Conservation (phyloP, 1,140 invertebrate species). For the Cydia pomonella region DNA sequence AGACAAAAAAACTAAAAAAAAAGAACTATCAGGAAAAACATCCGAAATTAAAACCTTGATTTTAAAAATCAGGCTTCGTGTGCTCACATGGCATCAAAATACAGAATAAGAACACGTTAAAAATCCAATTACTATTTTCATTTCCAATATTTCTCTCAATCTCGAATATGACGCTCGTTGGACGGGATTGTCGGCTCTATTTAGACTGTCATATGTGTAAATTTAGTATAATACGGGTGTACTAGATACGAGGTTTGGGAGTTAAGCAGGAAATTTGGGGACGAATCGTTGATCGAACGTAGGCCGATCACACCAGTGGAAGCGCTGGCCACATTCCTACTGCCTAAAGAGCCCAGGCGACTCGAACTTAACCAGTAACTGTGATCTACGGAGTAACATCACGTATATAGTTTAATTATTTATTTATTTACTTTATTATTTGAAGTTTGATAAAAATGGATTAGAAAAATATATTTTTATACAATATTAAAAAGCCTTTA, state of each 20-base stretch:
- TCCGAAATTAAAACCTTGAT: not conserved
- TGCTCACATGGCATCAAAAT: not conserved
- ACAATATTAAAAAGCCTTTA: too few species aligned
- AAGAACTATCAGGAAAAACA: not conserved
- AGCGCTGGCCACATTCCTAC: not conserved
- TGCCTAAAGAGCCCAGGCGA: not conserved
- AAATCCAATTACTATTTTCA: conserved; percentile 2
- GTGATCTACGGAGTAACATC: too few species aligned
- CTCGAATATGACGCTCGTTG: not conserved
- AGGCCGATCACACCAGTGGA: not conserved
- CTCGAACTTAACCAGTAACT: not conserved
- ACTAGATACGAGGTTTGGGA: not conserved
- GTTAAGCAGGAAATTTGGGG: not conserved
- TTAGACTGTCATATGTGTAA: not conserved
- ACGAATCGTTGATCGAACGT: conserved; percentile 19
- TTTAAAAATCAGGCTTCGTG: not conserved
- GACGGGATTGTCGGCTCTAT: not conserved
- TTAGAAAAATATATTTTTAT: too few species aligned
- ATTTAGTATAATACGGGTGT: not conserved
- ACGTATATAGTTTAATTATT: too few species aligned
- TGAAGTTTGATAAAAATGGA: too few species aligned
- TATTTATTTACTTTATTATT: too few species aligned
- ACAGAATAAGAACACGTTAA: conserved; percentile 14
- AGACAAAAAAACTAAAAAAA: not conserved
- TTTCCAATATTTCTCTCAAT: not conserved